phyloP scores from a whole-genome alignment of 2,797 vertebrate species.

The Lycodopsis pacificus region DNA sequence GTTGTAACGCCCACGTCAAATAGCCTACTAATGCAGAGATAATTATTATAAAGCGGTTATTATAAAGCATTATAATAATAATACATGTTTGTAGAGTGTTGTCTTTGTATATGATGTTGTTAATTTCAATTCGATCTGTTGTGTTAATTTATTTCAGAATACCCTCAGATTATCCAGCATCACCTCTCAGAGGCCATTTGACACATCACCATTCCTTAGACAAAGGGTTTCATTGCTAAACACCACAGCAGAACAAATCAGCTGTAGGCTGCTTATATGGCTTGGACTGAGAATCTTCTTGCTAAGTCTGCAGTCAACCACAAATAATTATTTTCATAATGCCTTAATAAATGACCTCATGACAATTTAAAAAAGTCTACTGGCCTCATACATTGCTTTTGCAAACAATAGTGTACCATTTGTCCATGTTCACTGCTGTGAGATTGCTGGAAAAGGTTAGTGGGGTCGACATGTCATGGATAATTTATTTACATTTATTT shows the following conservation, averaged over 20 bases:
- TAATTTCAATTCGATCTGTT: neutral
- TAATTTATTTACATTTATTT: slow-evolving; percentile 35
- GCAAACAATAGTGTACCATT: neutral
- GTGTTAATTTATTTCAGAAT: neutral
- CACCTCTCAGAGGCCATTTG: neutral
- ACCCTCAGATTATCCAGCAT: neutral
- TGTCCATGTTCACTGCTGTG: neutral
- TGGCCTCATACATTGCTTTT: neutral
- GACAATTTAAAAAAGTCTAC: neutral
- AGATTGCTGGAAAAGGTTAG: neutral
- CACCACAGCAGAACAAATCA: neutral
- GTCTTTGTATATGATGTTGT: neutral
- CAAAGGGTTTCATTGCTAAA: neutral
- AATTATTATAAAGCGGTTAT: too few species aligned
- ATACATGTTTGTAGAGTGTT: neutral
- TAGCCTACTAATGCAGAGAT: neutral
- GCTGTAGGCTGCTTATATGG: neutral
- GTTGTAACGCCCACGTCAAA: neutral
- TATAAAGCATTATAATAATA: neutral
- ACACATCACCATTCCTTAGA: neutral
- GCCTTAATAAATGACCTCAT: neutral
- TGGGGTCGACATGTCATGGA: neutral
- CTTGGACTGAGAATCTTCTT: neutral
- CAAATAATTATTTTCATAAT: neutral
- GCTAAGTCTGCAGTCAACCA: neutral